A percentile compares a stretch with the other conserved stretches of the same genome.
Conservation (phyloP, 2,888 invertebrate genomes). For the Tipula confusa region DNA sequence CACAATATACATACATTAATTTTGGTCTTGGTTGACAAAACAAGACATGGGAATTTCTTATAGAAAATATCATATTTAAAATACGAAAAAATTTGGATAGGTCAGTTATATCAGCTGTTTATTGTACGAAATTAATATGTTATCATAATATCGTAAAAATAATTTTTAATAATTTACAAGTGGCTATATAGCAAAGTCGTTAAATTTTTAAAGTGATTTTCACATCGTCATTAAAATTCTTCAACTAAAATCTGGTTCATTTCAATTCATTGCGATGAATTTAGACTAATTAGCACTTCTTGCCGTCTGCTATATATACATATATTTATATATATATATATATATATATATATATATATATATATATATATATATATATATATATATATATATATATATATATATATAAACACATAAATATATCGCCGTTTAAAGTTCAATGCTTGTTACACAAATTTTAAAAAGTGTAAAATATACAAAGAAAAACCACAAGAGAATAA, state of each 20-base stretch:
- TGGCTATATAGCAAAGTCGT: background rate
- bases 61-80: background rate
- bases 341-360: background rate
- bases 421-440: background rate
- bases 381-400: background rate
- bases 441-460: background rate
- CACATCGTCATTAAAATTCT: background rate
- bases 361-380: background rate
- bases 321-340: background rate
- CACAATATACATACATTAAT: background rate
- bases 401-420: no score
- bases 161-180: background rate
- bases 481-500: background rate
- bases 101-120: constrained; percentile 12
- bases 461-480: background rate
- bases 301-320: no score
- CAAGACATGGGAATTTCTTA: constrained; percentile 20
- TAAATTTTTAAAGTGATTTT: background rate
- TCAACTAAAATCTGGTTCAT: background rate
- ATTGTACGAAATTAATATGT: background rate
- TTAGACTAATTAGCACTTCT: background rate
- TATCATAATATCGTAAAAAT: background rate
- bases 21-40: background rate
- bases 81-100: background rate
- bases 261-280: background rate